These are phyloP conservation scores for Euplexia lucipara DNA, from an alignment of 2,888 invertebrate genomes.

Conservation along the genomic window DNA sequence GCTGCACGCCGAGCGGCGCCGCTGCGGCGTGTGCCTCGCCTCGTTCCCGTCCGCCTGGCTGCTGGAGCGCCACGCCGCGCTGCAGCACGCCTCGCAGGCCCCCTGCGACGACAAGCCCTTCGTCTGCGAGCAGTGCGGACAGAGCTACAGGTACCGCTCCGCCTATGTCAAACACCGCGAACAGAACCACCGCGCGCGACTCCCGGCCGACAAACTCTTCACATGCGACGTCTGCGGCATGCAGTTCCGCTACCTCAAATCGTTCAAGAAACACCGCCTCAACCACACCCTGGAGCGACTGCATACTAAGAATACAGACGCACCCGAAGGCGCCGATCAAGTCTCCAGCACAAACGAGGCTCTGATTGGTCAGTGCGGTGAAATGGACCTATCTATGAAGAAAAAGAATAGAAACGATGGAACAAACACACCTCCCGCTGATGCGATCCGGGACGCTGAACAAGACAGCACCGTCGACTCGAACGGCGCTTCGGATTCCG, in stretches of 20 bases:
- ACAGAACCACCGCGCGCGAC: slow-evolving; percentile 96
- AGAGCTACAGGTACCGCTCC: slow-evolving; percentile 96
- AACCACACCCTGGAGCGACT: slow-evolving; percentile 96
- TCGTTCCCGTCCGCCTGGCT: slow-evolving; percentile 97
- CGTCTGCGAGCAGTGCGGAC: slow-evolving; percentile 97
- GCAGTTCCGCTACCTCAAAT: slow-evolving; percentile 97
- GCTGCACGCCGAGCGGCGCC: slow-evolving; percentile 87
- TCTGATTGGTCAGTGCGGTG: slow-evolving; percentile 88
- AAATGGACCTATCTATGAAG: slow-evolving; percentile 91
- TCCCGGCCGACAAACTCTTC: slow-evolving; percentile 97
- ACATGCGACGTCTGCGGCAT: slow-evolving; percentile 98
- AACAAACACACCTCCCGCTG: slow-evolving; percentile 86
- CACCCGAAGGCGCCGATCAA: slow-evolving; percentile 91
- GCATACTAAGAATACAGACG: slow-evolving; percentile 92
- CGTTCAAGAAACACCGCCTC: slow-evolving; percentile 97
- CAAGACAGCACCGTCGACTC: slow-evolving; percentile 95
- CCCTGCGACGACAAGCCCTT: slow-evolving; percentile 96
- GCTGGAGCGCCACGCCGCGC: slow-evolving; percentile 95
- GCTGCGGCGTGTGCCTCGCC: slow-evolving; percentile 96
- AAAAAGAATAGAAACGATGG: slow-evolving; percentile 82
- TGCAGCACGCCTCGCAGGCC: slow-evolving; percentile 94
- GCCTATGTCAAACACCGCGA: slow-evolving; percentile 94
- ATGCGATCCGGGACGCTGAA: slow-evolving; percentile 90
- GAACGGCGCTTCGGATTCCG: slow-evolving; percentile 88
- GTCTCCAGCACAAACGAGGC: slow-evolving; percentile 94